Evolutionary conservation across 2,888 invertebrate species (phyloP).

Genomic region (Heteromurus nitidus): DNA sequence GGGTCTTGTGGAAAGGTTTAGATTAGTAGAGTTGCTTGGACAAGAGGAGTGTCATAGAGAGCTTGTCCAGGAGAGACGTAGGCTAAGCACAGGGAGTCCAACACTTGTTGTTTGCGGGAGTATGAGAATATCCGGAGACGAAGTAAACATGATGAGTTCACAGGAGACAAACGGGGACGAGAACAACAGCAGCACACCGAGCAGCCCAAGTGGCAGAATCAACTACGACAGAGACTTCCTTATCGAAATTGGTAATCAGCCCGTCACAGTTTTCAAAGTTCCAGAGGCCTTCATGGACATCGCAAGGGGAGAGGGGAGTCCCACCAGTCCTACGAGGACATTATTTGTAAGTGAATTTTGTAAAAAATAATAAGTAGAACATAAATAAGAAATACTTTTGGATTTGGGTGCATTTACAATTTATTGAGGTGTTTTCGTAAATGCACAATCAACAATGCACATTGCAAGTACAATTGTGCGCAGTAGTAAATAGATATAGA

Average conservation of each 20-base stretch:
- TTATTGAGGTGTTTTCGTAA: too few species aligned
- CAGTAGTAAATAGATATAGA: too few species aligned
- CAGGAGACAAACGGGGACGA: conserved; percentile 29
- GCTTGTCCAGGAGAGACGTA: neutral
- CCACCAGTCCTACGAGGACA: conserved; percentile 50
- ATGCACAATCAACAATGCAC: too few species aligned
- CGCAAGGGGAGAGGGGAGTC: conserved; percentile 64
- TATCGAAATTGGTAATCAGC: conserved; percentile 64
- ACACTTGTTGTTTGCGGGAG: conserved; percentile 17
- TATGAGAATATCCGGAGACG: conserved; percentile 51
- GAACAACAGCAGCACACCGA: conserved; percentile 44
- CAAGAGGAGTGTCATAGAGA: neutral
- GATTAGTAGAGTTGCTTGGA: neutral
- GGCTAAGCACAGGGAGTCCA: neutral
- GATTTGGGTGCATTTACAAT: too few species aligned
- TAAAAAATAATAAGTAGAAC: neutral
- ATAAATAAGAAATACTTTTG: neutral
- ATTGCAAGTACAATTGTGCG: too few species aligned
- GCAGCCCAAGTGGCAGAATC: conserved; percentile 59
- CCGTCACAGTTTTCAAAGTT: conserved; percentile 60
- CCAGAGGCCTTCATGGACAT: conserved; percentile 66
- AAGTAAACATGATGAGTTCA: conserved; percentile 36
- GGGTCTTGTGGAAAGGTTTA: too few species aligned
- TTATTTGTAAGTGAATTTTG: conserved; percentile 47
- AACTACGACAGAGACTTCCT: conserved; percentile 69